Percentiles rank a stretch among this genome's conserved stretches.
phyloP scores from a whole-genome alignment of 2,113 vertebrate genomes.

The Sula dactylatra region DNA sequence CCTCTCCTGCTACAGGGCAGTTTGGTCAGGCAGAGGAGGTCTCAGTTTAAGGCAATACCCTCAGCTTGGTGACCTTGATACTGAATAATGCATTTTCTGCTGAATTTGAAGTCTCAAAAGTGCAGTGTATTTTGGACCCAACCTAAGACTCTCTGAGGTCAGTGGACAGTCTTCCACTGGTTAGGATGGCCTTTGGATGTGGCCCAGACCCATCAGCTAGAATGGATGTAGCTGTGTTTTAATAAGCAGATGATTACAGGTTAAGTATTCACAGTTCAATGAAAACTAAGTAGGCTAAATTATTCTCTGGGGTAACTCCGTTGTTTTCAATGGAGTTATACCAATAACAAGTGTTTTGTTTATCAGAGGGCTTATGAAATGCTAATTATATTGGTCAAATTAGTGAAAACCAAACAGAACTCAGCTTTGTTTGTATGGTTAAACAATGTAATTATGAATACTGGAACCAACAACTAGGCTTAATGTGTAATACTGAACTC shows the following conservation, averaged over 20 bases:
- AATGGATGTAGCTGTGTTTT: not conserved
- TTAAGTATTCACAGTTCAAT: not conserved
- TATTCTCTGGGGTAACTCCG: slow-evolving; percentile 3
- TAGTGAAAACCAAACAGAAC: slow-evolving; percentile 31
- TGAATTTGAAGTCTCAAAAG: not conserved
- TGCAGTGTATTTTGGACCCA: not conserved
- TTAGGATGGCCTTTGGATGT: not conserved
- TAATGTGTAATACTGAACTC: slow-evolving; percentile 18
- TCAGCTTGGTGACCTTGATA: not conserved
- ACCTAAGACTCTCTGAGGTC: not conserved
- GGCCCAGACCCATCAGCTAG: not conserved
- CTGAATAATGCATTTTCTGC: not conserved
- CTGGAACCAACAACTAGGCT: not conserved
- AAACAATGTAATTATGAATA: slow-evolving; percentile 27
- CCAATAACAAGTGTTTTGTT: slow-evolving; percentile 26
- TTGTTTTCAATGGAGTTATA: not conserved
- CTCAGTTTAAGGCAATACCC: not conserved
- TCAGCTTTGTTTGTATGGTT: slow-evolving; percentile 38
- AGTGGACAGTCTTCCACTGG: not conserved
- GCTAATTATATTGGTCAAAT: slow-evolving; percentile 28
- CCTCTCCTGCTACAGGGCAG: not conserved
- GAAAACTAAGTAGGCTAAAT: not conserved
- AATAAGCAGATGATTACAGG: not conserved
- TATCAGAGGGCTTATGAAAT: slow-evolving; percentile 23
- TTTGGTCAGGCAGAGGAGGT: not conserved